Evolutionary conservation across 1,140 invertebrate genomes (phyloP), one percentile per base, ranked within the genome.

Genomic region (Drosophila navojoa): DNA sequence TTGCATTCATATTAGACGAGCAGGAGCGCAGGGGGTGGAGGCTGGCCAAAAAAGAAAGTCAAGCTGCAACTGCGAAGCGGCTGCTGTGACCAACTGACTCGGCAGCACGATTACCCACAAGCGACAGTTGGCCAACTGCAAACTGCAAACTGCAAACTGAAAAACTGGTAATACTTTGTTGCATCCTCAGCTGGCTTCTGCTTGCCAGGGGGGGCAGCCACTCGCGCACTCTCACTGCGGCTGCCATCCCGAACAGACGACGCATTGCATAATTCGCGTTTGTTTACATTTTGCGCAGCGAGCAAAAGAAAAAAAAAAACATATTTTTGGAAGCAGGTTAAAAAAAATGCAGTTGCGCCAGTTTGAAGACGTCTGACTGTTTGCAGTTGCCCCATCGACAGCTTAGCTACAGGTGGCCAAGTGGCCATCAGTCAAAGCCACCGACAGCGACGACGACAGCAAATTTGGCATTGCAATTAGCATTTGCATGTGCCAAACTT

Each of bases 31-130:
- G 47, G 10, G 27, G 47, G 16, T 15, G 27, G 27, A 0, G 5
- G 27, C 5, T 22, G 32, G 9, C 6, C 15, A 55, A 59, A 61
- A 81, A 75, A 81, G 79, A 81, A 81, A 81, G 79, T 81, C 74
- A 2, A 11, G 11, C 5, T 16, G 42, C 44, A 47, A 47, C 27
- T 58, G 55, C 13, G 55, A 58, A 27, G n/a, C 66, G 35, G 54
- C 38, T 58, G 55, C 47, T 54, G 16, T 58, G 69, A 57, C 70
- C 79, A 75, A 81, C 75, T 81, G 75, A 77, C 79, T 81, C 44
- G 74, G 44, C 79, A 81, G 74, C 79, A 70, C 64, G 79, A 79
- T 81, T 81, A 81, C 79, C 79, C 79, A 81, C 70, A 81, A 82
- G 52, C 78, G 15, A 25, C 77, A 76, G 55, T 77, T 71, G 57